Conservation (phyloP, 1,140 invertebrate species). For the Antheraea mylitta region DNA sequence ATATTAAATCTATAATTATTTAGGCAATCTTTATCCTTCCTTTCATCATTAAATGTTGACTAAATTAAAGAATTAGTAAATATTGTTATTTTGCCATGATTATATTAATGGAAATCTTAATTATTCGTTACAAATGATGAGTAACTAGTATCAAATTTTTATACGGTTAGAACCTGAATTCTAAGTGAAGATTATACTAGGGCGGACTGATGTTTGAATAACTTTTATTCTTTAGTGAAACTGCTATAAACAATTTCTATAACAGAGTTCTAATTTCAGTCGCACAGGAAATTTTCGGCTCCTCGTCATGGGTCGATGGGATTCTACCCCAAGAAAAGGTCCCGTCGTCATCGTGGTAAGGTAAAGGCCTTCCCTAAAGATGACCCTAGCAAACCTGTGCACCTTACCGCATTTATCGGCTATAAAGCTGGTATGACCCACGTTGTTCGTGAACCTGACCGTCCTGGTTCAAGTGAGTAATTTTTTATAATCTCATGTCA, state of each 20-base stretch:
- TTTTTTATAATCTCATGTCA: not conserved
- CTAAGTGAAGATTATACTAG: conserved; percentile 71
- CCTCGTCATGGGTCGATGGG: conserved; percentile 99
- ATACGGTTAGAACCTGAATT: conserved; percentile 77
- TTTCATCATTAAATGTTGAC: not conserved
- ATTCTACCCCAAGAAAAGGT: conserved; percentile 99
- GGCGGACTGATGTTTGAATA: conserved; percentile 63
- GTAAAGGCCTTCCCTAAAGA: conserved; percentile 99
- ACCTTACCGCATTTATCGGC: conserved; percentile 98
- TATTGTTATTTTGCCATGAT: not conserved
- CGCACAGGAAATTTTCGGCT: conserved; percentile 99
- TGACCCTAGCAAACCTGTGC: conserved; percentile 97
- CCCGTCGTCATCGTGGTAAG: conserved; percentile 97
- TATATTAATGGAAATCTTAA: not conserved
- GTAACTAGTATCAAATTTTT: conserved; percentile 42
- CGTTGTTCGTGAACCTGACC: conserved; percentile 98
- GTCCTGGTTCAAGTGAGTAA: conserved; percentile 98
- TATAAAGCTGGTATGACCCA: conserved; percentile 99
- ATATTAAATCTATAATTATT: not conserved
- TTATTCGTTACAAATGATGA: conserved; percentile 52
- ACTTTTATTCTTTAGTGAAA: not conserved
- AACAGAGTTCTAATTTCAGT: conserved; percentile 85
- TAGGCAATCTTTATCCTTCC: not conserved
- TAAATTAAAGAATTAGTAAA: not conserved
- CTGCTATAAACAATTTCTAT: not conserved